A percentile compares a stretch with the other conserved stretches of the same genome.
Evolutionary conservation across 2,888 invertebrate genomes (phyloP).

Genomic region (Thecophora atra): DNA sequence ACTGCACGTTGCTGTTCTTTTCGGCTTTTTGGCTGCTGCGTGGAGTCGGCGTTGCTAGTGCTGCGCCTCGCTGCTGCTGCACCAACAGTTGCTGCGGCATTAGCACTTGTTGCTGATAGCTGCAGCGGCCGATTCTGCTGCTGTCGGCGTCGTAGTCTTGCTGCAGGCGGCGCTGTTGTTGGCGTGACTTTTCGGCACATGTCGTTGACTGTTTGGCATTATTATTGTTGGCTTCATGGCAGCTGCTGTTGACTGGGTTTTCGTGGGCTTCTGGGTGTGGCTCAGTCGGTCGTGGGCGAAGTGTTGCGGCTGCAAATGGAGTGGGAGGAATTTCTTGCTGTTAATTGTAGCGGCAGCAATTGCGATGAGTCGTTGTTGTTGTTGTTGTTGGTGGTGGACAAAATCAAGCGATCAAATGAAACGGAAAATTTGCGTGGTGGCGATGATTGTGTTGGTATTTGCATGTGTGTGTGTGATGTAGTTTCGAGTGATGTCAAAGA

Average conservation of each 20-base stretch:
- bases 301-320: constrained; percentile 63
- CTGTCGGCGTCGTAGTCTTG: constrained; percentile 37
- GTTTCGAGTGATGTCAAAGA: background rate
- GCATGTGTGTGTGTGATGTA: constrained; percentile 25
- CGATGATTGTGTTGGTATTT: constrained; percentile 35
- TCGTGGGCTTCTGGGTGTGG: background rate
- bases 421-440: constrained; percentile 4
- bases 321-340: constrained; percentile 60
- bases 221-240: constrained; percentile 4
- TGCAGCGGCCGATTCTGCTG: constrained; percentile 41
- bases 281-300: constrained; percentile 7
- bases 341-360: constrained; percentile 50
- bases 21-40: constrained; percentile 23
- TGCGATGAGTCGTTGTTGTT: constrained; percentile 45
- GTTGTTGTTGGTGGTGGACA: constrained; percentile 41
- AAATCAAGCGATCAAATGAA: constrained; percentile 36
- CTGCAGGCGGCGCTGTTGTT: constrained; percentile 34
- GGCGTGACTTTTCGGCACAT: constrained; percentile 33
- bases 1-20: constrained; percentile 3
- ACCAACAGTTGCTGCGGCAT: constrained; percentile 45
- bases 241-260: background rate
- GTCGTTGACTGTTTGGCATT: background rate
- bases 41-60: background rate
- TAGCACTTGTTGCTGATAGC: constrained; percentile 56
- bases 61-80: constrained; percentile 31